A percentile compares a stretch with the other conserved stretches of the same genome.
Evolutionary conservation across 1,140 invertebrate genomes (phyloP).

Genomic region (Theocolax elegans): DNA sequence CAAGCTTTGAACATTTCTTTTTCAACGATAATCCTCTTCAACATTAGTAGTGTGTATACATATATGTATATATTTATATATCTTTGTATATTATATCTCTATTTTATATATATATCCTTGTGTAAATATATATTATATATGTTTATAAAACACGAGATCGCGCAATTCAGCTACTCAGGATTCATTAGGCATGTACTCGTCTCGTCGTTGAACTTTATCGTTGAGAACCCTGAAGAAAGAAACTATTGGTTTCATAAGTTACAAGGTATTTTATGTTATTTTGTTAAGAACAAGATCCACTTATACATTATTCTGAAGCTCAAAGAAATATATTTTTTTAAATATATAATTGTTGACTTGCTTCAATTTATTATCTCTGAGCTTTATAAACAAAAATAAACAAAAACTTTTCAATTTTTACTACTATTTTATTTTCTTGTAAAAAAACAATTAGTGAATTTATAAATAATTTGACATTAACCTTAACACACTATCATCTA

Average conservation of each 20-base stretch:
- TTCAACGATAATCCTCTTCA: conserved; percentile 25
- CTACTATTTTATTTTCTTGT: too few relatives aligned
- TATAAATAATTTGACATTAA: too few relatives aligned
- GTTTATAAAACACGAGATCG: conserved; percentile 35
- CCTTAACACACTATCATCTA: conserved; percentile 3
- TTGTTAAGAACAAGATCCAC: conserved; percentile 23
- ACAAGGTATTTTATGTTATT: background rate
- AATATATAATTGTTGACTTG: too few relatives aligned
- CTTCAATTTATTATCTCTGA: too few relatives aligned
- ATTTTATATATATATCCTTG: conserved; percentile 19
- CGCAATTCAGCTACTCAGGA: conserved; percentile 12
- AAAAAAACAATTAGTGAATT: too few relatives aligned
- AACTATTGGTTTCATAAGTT: conserved; percentile 11
- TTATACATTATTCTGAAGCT: too few relatives aligned
- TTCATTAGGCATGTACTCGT: conserved; percentile 25
- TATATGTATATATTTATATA: conserved; percentile 13
- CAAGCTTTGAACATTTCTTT: conserved; percentile 47
- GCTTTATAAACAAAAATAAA: too few relatives aligned
- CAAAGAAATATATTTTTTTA: too few relatives aligned
- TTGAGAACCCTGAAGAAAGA: conserved; percentile 35
- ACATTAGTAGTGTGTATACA: conserved; percentile 21
- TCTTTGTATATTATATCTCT: conserved; percentile 28
- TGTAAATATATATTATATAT: conserved; percentile 33
- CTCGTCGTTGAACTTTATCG: conserved; percentile 30
- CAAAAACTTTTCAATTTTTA: too few relatives aligned